Evolutionary conservation across 2,797 vertebrate genomes (phyloP), one percentile per base, ranked within the genome.

Genomic region (Cephalopachus bancanus): DNA sequence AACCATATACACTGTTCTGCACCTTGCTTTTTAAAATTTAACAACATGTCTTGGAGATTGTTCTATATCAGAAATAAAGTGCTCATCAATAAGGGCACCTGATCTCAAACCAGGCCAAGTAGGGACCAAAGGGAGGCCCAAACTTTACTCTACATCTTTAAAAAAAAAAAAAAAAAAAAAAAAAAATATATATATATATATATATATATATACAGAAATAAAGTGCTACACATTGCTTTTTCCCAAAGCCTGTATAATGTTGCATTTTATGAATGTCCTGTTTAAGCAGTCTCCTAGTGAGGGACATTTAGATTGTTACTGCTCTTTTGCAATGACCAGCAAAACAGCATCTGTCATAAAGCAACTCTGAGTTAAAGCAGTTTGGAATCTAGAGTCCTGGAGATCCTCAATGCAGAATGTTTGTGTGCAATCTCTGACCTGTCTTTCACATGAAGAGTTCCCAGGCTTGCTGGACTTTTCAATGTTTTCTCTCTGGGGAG

Each of bases 11-110:
- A 10, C 49, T 55, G 51, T 74, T 90, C 33, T 75, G 28, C 10
- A 69, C 15, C 3, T 91, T 62, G 5, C 24, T 53, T 86, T 83
- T 28, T 62, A 69, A 19, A 71, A 53, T 49, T 64, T 60, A 67
- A n/a, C 16, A 30, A 20, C 3, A 1, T 67, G 30, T 64, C 62
- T 67, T 51, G 59, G 78, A 14, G 44, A 53, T 71, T 65, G 44
- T 97, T 59, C 95, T 22, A 14, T 37, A 19, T 59, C 17, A 62
- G 71, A n/a, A 67, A 79, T 57, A 60, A 84, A 93, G 2, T 10
- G 6, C 22, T 87, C 81, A 3, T 28, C 10, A 3, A 44, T 44
- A 44, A 5, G 44, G 44, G 44, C 44, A 44, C 5, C 44, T 44
- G 44, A 44, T 44, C 44, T 44, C 44, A 44, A 44, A 7, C 44